Evolutionary conservation across 2,888 invertebrate species (phyloP), one percentile per base, ranked within the genome.

Genomic region (Auanema sp.): DNA sequence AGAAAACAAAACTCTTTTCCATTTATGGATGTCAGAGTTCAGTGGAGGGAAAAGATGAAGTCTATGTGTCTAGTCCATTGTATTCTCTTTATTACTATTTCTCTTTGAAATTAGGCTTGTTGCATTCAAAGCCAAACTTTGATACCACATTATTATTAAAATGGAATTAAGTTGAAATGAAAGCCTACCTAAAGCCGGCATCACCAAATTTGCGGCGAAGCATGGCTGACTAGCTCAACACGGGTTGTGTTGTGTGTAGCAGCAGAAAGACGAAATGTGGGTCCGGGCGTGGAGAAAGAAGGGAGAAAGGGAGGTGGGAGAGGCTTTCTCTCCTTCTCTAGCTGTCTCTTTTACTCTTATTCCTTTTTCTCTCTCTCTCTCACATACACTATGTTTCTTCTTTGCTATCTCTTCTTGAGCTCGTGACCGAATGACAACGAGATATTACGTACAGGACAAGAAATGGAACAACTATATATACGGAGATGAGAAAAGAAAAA

Each of bases 131-230:
- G 18, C 11, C 47, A 18, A 21, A 47, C 47, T 47, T 21, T 11
- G 11, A 47, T 21, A 18, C 47, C 33, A 33, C 33, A 33, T 8
- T 33, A 33, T 33, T 33, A 33, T 33, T 3, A 33, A 23, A 24
- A 16, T 50, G 21, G 1, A 11, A 50, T 50, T 16, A 24, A 50
- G 11, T 11, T 21, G n/a, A 50, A 50, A 50, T 16, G 16, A 14
- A 55, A 33, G 41, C 18, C 51, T 33, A 66, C 49, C 63, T 72
- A 58, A 68, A 69, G 42, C 67, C 72, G 60, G 67, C 56, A 43
- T 65, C 67, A 42, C 69, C 69, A 59, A 66, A 67, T 41, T 72
- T 72, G 44, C 69, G 65, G n/a, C 65, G 47, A 41, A 18, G 49
- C 23, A 24, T 58, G 49, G 18, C 40, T 33, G 50, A 21, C 24